Evolutionary conservation across 2,888 invertebrate genomes (phyloP).

Genomic region (Hartigia nigra): DNA sequence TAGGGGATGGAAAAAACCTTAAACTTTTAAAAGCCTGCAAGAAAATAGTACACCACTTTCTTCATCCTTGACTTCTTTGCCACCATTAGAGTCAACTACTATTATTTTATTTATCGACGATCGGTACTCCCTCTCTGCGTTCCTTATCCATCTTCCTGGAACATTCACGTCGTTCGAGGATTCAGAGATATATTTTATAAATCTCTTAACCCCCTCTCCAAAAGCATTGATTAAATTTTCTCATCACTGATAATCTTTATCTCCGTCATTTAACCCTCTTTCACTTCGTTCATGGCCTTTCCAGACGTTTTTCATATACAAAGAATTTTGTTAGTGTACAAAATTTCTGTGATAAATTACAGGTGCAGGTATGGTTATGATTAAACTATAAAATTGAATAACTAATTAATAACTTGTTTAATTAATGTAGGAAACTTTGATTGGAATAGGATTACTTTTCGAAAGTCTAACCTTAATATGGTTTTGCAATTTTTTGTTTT

Average conservation of each 20-base stretch:
- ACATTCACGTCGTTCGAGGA: background rate
- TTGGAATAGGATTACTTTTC: background rate
- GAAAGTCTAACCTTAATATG: background rate
- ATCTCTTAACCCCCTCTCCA: fast-evolving
- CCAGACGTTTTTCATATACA: background rate
- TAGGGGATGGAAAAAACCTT: constrained; percentile 15
- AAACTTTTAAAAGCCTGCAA: constrained; percentile 39
- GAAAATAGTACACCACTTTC: background rate
- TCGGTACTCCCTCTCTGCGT: background rate
- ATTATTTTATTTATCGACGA: background rate
- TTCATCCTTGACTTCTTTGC: background rate
- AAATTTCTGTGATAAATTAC: background rate
- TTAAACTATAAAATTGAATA: background rate
- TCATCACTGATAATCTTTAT: background rate
- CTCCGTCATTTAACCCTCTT: background rate
- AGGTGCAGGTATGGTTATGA: background rate
- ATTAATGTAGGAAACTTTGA: background rate
- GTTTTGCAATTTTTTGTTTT: background rate
- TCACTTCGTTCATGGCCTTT: background rate
- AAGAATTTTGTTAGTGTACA: background rate
- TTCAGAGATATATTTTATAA: background rate
- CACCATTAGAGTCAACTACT: background rate
- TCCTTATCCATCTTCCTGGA: background rate
- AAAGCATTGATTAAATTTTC: background rate
- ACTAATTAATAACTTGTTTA: background rate